A percentile compares a stretch with the other conserved stretches of the same genome.
Evolutionary conservation across 2,797 vertebrate genomes (phyloP).

Genomic region (Phalanger gymnotis): DNA sequence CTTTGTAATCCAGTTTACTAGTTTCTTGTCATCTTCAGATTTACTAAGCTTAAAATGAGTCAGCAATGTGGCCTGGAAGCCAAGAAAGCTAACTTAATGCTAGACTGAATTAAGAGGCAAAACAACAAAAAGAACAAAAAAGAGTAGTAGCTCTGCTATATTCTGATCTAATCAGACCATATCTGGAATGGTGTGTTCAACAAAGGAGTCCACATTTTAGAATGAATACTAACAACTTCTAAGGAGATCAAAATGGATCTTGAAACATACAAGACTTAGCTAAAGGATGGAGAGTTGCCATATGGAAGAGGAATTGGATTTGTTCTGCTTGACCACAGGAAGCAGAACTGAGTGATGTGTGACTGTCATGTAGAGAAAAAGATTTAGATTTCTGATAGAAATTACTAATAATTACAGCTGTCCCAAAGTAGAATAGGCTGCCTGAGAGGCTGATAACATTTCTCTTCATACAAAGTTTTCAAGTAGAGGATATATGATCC

Average conservation of each 20-base stretch:
- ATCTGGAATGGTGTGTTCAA: neutral
- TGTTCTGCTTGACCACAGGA: neutral
- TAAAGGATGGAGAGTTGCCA: neutral
- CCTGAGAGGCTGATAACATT: neutral
- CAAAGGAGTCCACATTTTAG: neutral
- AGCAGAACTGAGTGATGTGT: neutral
- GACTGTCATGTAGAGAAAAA: too few relatives aligned
- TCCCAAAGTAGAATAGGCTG: neutral
- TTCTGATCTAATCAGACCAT: neutral
- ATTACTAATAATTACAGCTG: neutral
- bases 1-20: too few relatives aligned
- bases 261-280: neutral
- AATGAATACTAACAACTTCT: neutral
- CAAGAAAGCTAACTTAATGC: too few relatives aligned
- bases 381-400: neutral
- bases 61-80: too few relatives aligned
- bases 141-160: neutral
- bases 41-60: too few relatives aligned
- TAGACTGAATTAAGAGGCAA: too few relatives aligned
- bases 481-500: neutral
- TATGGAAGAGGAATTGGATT: neutral
- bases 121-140: too few relatives aligned
- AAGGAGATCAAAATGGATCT: neutral
- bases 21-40: too few relatives aligned
- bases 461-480: neutral